Conservation (phyloP, 2,797 vertebrate genomes). For the Lagodon rhomboides region DNA sequence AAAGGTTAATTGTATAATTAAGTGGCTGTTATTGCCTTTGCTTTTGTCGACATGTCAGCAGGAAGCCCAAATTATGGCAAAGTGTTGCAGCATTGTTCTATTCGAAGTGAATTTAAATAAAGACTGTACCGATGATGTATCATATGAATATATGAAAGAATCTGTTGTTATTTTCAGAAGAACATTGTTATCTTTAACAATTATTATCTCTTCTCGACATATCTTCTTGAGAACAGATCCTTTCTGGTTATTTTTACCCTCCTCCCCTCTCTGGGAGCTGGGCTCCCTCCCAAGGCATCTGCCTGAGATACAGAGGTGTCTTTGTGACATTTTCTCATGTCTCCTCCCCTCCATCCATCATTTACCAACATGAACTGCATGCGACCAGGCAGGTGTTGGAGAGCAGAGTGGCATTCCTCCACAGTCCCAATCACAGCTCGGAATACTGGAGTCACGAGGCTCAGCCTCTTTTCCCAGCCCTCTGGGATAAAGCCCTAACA, state of each 20-base stretch:
- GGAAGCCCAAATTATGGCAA: slow-evolving; percentile 41
- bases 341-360: slow-evolving; percentile 81
- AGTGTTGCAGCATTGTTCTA: slow-evolving; percentile 15
- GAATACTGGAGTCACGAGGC: slow-evolving; percentile 38
- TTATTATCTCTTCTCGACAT: not conserved
- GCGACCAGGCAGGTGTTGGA: slow-evolving; percentile 75
- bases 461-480: slow-evolving; percentile 61
- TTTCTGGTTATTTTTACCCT: slow-evolving; percentile 17
- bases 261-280: slow-evolving; percentile 32
- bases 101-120: slow-evolving; percentile 7
- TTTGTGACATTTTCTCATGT: slow-evolving; percentile 57
- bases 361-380: slow-evolving; percentile 56
- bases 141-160: not conserved
- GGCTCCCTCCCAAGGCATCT: slow-evolving; percentile 44
- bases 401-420: slow-evolving; percentile 62
- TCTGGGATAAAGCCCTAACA: slow-evolving; percentile 64
- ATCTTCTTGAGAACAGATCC: slow-evolving; percentile 12
- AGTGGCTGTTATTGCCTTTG: slow-evolving; percentile 51
- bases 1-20: slow-evolving; percentile 79
- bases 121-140: not conserved
- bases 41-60: slow-evolving; percentile 42
- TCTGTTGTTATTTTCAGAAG: not conserved
- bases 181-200: not conserved
- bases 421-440: slow-evolving; percentile 37
- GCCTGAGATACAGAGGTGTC: slow-evolving; percentile 55